Conservation (phyloP, 1,140 invertebrate species). For the Onthophagus taurus region DNA sequence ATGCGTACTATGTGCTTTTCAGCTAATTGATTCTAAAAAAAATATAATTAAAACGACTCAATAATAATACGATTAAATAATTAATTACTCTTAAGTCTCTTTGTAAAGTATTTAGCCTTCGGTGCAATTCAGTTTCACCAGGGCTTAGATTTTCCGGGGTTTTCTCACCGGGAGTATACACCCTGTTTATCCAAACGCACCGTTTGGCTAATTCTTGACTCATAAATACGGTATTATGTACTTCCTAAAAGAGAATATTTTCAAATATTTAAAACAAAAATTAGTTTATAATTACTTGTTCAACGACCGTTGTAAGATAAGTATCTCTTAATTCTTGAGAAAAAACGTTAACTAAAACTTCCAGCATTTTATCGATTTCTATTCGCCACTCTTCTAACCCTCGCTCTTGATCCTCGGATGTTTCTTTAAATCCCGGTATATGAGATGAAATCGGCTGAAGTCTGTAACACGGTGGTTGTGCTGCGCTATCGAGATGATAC, state of each 20-base stretch:
- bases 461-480: conserved; percentile 67
- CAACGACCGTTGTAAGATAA: conserved; percentile 68
- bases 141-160: conserved; percentile 39
- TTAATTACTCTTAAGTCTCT: conserved; percentile 54
- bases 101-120: conserved; percentile 58
- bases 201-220: conserved; percentile 62
- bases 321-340: conserved; percentile 64
- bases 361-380: conserved; percentile 53
- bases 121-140: conserved; percentile 50
- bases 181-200: conserved; percentile 62
- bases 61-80: conserved; percentile 2
- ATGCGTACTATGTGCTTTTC: conserved; percentile 54
- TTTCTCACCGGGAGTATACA: conserved; percentile 40
- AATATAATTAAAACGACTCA: conserved; percentile 3
- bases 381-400: conserved; percentile 47
- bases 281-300: conserved; percentile 48
- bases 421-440: conserved; percentile 45
- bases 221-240: conserved; percentile 68
- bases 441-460: conserved; percentile 49
- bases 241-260: conserved; percentile 43
- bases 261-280: neutral
- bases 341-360: conserved; percentile 56
- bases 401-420: conserved; percentile 38
- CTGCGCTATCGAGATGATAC: conserved; percentile 39
- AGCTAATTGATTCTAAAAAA: conserved; percentile 45